Evolutionary conservation across 1,140 invertebrate genomes (phyloP).

Genomic region (Papilio polytes): DNA sequence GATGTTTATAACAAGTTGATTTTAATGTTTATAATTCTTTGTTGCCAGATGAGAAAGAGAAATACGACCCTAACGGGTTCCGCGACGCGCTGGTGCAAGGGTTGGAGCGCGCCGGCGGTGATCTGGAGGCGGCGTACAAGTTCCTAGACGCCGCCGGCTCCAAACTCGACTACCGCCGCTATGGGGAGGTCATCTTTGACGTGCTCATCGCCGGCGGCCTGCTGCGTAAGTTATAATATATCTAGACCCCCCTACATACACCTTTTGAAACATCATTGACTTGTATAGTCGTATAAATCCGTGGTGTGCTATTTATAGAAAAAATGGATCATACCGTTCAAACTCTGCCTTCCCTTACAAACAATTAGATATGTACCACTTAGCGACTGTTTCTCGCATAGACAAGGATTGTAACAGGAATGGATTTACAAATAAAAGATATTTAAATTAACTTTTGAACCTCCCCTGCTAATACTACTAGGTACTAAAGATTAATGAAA

Average conservation of each 20-base stretch:
- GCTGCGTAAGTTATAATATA: slow-evolving; percentile 83
- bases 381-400: no score
- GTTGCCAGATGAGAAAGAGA: slow-evolving; percentile 99
- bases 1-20: background rate
- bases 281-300: no score
- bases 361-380: no score
- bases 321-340: no score
- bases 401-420: no score
- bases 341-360: no score
- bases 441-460: no score
- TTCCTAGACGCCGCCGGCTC: slow-evolving; percentile 97
- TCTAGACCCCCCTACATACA: background rate
- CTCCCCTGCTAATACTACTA: no score
- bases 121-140: slow-evolving; percentile 96
- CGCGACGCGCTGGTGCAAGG: slow-evolving; percentile 97
- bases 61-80: slow-evolving; percentile 98
- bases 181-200: slow-evolving; percentile 98
- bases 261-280: no score
- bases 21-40: background rate
- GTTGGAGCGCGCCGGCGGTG: slow-evolving; percentile 95
- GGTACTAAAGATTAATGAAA: no score
- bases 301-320: no score
- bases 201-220: slow-evolving; percentile 98
- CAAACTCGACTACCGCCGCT: slow-evolving; percentile 98
- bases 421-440: no score